Percentiles rank a stretch among this genome's conserved stretches.
Conservation (phyloP, 2,113 vertebrate genomes). For the Pandion haliaetus region DNA sequence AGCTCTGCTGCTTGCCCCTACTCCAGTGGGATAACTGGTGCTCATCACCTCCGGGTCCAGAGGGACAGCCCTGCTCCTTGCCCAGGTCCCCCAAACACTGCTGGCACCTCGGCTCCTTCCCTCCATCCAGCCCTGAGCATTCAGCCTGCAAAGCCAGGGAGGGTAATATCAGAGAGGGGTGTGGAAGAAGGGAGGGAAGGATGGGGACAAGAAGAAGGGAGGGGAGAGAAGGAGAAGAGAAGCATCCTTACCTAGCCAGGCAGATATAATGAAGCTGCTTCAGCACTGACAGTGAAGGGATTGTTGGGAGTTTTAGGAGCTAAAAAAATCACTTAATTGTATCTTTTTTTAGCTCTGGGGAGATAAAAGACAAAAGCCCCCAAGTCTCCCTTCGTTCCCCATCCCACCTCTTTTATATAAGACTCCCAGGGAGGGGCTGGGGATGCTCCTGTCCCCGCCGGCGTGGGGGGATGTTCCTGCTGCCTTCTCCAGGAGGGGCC, state of each 20-base stretch:
- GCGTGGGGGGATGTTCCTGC: neutral
- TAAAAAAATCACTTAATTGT: slow-evolving; percentile 5
- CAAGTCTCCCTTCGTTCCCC: neutral
- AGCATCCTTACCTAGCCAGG: neutral
- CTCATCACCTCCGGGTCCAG: fast-evolving
- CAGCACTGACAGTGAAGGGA: neutral
- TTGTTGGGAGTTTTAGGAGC: slow-evolving; percentile 1
- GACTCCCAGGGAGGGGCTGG: neutral
- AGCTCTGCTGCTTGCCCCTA: fast-evolving
- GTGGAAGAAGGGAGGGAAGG: neutral
- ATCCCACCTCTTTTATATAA: neutral
- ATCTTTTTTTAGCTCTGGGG: neutral
- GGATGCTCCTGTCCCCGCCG: neutral
- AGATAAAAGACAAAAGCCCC: neutral
- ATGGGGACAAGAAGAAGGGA: neutral
- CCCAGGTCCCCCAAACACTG: fast-evolving
- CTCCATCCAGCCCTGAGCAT: neutral
- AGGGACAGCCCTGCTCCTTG: fast-evolving
- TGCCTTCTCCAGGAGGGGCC: neutral
- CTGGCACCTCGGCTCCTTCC: neutral
- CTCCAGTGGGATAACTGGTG: neutral
- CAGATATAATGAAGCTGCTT: neutral
- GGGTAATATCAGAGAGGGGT: neutral
- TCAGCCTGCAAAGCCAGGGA: neutral
- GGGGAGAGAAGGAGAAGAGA: neutral